Percentiles rank a stretch among this genome's conserved stretches.
Conservation (phyloP, 1,140 invertebrate species). For the Drosophila willistoni region DNA sequence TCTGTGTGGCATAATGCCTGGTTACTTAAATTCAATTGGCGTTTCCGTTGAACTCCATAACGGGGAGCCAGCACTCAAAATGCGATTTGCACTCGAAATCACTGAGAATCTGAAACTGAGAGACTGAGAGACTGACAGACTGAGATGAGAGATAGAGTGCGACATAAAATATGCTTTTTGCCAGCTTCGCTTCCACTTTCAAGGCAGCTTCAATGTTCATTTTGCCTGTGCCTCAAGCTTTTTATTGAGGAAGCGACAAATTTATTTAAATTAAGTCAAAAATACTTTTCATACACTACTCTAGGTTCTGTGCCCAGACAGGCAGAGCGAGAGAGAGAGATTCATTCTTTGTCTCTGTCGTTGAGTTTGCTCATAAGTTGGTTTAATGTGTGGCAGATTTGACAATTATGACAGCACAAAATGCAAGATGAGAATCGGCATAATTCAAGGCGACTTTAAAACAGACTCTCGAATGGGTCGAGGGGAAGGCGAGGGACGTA, state of each 20-base stretch:
- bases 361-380: slow-evolving; percentile 44
- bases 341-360: slow-evolving; percentile 18
- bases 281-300: slow-evolving; percentile 39
- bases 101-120: slow-evolving; percentile 46
- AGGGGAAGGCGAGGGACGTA: no score
- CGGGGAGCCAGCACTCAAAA: slow-evolving; percentile 47
- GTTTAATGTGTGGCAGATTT: slow-evolving; percentile 76
- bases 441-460: slow-evolving; percentile 51
- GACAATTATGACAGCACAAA: slow-evolving; percentile 76
- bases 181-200: slow-evolving; percentile 14
- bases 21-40: slow-evolving; percentile 79
- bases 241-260: slow-evolving; percentile 78
- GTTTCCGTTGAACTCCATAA: slow-evolving; percentile 64
- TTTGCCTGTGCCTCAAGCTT: slow-evolving; percentile 44
- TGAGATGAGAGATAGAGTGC: not conserved
- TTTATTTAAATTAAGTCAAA: slow-evolving; percentile 80
- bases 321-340: no score
- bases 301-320: slow-evolving; percentile 11
- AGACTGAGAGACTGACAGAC: not conserved
- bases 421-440: slow-evolving; percentile 69
- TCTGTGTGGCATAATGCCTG: slow-evolving; percentile 48
- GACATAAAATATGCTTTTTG: slow-evolving; percentile 22
- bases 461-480: not conserved
- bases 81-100: slow-evolving; percentile 72
- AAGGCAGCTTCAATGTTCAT: slow-evolving; percentile 37